Conservation (phyloP, 2,113 vertebrate genomes). For the Salvelinus alpinus region DNA sequence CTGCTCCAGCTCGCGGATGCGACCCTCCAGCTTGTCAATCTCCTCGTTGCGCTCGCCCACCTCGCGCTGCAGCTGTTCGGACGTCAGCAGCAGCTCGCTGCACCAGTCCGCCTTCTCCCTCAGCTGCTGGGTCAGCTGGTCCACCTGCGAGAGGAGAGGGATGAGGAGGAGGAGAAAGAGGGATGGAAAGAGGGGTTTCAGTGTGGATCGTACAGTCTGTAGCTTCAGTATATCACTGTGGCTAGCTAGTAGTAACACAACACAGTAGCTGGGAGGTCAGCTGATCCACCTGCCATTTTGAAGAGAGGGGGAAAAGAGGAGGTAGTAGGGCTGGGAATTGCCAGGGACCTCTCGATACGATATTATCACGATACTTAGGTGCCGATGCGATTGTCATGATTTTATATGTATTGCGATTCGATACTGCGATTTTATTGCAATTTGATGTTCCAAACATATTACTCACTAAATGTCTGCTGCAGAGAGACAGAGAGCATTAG, state of each 20-base stretch:
- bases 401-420: too few species aligned
- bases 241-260: slow-evolving; percentile 52
- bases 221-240: too few species aligned
- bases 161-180: neutral
- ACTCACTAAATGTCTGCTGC: too few species aligned
- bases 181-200: slow-evolving; percentile 22
- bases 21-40: slow-evolving; percentile 89
- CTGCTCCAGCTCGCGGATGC: slow-evolving; percentile 89
- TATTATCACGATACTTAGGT: too few species aligned
- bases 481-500: too few species aligned
- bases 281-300: slow-evolving; percentile 65
- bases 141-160: slow-evolving; percentile 75
- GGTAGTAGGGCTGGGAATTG: slow-evolving; percentile 9
- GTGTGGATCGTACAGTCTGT: too few species aligned
- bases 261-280: slow-evolving; percentile 61
- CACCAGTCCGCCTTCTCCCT: slow-evolving; percentile 96
- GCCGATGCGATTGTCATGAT: too few species aligned
- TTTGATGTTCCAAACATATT: too few species aligned
- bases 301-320: slow-evolving; percentile 52
- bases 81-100: slow-evolving; percentile 89
- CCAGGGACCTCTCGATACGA: too few species aligned
- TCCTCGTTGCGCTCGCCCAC: slow-evolving; percentile 88
- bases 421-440: too few species aligned
- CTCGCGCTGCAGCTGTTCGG: slow-evolving; percentile 91
- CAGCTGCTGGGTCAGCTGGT: slow-evolving; percentile 85